Conservation (phyloP, 2,113 vertebrate species). For the Dromiciops gliroides region DNA sequence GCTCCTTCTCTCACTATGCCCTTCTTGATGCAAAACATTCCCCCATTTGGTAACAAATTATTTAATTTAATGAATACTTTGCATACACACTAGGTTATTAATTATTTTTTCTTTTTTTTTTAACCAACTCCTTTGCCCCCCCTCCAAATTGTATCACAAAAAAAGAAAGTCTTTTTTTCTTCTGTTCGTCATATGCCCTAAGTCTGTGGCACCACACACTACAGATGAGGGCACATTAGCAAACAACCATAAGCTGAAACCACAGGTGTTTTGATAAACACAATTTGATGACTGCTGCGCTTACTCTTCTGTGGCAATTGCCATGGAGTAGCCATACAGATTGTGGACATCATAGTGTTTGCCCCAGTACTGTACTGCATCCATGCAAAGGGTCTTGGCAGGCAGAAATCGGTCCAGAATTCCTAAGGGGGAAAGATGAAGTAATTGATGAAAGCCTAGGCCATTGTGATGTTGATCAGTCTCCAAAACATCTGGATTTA, state of each 20-base stretch:
- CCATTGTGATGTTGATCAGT: background rate
- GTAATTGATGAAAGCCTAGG: background rate
- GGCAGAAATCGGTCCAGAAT: constrained; percentile 90
- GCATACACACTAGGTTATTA: background rate
- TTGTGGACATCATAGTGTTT: constrained; percentile 96
- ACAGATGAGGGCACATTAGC: background rate
- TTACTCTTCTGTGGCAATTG: constrained; percentile 89
- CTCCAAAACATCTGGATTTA: background rate
- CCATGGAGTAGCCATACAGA: constrained; percentile 96
- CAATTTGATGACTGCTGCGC: constrained; percentile 48
- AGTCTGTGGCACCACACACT: background rate
- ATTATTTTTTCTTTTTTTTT: background rate
- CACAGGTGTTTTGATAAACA: background rate
- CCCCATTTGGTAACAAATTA: background rate
- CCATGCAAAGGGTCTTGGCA: constrained; percentile 94
- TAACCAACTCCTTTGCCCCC: background rate
- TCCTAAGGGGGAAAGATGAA: constrained; percentile 75
- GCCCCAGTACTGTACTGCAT: constrained; percentile 92
- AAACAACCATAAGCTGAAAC: background rate
- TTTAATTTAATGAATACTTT: background rate
- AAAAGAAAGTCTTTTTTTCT: background rate
- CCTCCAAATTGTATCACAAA: background rate
- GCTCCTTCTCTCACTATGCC: background rate
- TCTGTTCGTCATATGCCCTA: background rate
- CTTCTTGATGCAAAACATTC: background rate